These are phyloP conservation scores for Nylanderia fulva DNA, from an alignment of 1,140 invertebrate species.

Conservation along the genomic window DNA sequence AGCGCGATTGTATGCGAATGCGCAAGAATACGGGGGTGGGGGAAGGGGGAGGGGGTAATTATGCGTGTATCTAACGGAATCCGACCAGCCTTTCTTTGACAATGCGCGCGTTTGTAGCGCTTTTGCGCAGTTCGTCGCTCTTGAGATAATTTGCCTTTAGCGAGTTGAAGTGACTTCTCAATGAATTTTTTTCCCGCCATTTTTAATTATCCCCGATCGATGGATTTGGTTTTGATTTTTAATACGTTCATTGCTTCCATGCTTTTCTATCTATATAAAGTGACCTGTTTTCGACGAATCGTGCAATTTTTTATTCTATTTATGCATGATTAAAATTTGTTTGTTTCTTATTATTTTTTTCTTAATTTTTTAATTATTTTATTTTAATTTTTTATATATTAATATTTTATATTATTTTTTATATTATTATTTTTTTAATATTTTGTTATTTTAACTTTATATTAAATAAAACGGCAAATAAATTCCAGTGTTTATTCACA, in stretches of 20 bases:
- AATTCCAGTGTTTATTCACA: too few relatives aligned
- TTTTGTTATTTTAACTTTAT: too few relatives aligned
- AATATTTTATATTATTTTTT: too few relatives aligned
- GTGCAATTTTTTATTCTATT: neutral
- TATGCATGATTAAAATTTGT: too few relatives aligned
- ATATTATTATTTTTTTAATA: too few relatives aligned
- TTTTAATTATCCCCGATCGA: neutral
- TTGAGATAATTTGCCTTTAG: neutral
- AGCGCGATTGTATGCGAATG: conserved; percentile 5
- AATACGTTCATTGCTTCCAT: neutral
- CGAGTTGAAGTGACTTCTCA: neutral
- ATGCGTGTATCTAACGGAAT: neutral
- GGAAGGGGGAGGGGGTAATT: too few relatives aligned
- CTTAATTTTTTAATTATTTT: too few relatives aligned
- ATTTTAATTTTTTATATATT: too few relatives aligned
- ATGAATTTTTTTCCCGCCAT: neutral
- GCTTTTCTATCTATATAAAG: neutral
- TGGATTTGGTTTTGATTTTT: neutral
- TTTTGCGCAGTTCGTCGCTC: neutral
- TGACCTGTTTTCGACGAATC: neutral
- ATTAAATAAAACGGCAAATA: too few relatives aligned
- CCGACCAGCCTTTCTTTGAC: neutral
- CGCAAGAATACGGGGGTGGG: neutral
- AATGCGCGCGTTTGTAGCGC: neutral
- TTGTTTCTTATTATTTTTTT: too few relatives aligned